A percentile compares a stretch with the other conserved stretches of the same genome.
Evolutionary conservation across 2,888 invertebrate species (phyloP).

Genomic region (Theodoxus fluviatilis): DNA sequence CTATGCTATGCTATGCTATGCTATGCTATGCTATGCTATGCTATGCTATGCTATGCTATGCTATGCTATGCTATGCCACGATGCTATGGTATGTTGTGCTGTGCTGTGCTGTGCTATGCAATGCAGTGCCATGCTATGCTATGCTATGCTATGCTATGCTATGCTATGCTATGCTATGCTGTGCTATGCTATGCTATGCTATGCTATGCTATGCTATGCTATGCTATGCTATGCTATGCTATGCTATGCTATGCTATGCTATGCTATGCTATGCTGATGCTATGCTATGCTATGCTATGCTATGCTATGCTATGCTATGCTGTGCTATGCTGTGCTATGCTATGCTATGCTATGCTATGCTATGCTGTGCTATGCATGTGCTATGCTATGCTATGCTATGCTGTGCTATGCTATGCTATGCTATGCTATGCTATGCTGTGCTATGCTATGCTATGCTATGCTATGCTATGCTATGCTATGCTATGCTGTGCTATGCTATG

Average conservation of each 20-base stretch:
- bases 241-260: not conserved
- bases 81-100: not conserved
- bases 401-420: conserved; percentile 8
- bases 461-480: conserved; percentile 9
- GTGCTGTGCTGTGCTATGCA: not conserved
- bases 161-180: not conserved
- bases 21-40: not conserved
- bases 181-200: not conserved
- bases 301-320: conserved; percentile 1
- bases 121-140: not conserved
- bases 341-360: not conserved
- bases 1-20: not conserved
- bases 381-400: not conserved
- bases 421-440: conserved; percentile 5
- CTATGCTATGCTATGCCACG: conserved; percentile 13
- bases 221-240: not conserved
- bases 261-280: not conserved
- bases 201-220: not conserved
- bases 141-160: conserved; percentile 5
- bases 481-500: conserved; percentile 8
- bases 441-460: conserved; percentile 6
- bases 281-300: conserved; percentile 10
- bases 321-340: not conserved
- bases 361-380: not conserved
- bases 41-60: not conserved